Base-by-base conservation (phyloP, 1,140 invertebrate species). In the Agraylea sexmaculata region DNA sequence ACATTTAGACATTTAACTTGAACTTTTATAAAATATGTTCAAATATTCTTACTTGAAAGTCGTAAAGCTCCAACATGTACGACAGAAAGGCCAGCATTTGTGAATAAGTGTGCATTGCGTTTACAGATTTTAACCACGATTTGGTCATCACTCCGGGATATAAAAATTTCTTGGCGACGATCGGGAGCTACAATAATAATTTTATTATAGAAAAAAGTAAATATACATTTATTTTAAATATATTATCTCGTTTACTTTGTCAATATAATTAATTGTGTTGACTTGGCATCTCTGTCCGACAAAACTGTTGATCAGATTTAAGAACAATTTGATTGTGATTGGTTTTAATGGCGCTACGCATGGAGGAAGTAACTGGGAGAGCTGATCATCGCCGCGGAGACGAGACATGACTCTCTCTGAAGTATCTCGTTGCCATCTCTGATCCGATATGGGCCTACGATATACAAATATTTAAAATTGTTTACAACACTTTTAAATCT, bases 71-170 rank as follows among this genome's bases (percentile, higher is more conserved):
- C n/a, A 70, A 52, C 3, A 75, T 50, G 58, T 71, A 74, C 3
- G 59, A 59, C 7, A 74, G 53, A 58, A 73, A 69, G 0, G 63
- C 71, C 0, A 75, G 50, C 30, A 71, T 69, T 30, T 71, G 60
- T 5, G 68, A 70, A 52, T 65, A 74, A 3, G 69, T 66, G 52
- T 74, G 71, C 45, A 65, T 58, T 1, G 69, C 63, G 53, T 73
- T 74, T 22, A 71, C 71, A 1, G 71, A 69, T 47, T 66, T 69
- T 38, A 75, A 53, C 70, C 71, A 75, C 0, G 73, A 72, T 53
- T 73, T 72, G 40, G 62, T 64, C 22, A 74, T 57, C 2, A 58
- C 43, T 25, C 68, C 70, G 8, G 70, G 70, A 57, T 75, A 75
- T 42, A 69, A 56, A 32, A 74, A 47, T 21, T 66, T 64, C 38